These are phyloP conservation scores for Machaerirhynchus nigripectus DNA, from an alignment of 2,113 vertebrate genomes.

Conservation along the genomic window DNA sequence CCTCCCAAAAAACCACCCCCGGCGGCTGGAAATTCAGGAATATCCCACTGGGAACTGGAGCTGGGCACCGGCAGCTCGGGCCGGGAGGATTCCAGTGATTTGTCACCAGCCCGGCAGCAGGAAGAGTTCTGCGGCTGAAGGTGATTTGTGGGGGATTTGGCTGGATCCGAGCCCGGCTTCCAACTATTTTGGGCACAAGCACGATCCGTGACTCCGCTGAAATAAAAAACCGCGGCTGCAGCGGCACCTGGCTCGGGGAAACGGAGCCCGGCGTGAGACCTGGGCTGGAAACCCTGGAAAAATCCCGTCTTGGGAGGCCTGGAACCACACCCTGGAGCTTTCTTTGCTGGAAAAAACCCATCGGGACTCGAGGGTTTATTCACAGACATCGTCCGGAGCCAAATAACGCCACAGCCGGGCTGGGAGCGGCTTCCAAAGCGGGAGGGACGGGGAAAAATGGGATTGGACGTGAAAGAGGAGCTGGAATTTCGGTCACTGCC, in stretches of 20 bases:
- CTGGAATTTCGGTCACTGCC: neutral
- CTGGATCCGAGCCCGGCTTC: neutral
- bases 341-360: neutral
- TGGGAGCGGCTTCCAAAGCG: neutral
- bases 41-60: fast-evolving
- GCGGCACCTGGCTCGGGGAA: neutral
- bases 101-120: neutral
- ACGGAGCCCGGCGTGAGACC: neutral
- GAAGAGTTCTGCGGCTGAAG: neutral
- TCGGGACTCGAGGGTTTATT: neutral
- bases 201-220: neutral
- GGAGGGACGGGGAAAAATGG: neutral
- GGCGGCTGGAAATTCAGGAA: neutral
- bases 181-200: neutral
- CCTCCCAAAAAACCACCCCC: neutral
- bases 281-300: fast-evolving
- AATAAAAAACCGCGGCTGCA: neutral
- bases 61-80: neutral
- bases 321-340: neutral
- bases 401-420: neutral
- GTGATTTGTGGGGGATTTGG: neutral
- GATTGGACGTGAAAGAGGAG: neutral
- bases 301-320: neutral
- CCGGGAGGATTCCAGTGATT: neutral
- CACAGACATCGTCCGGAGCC: neutral